Percentiles rank a stretch among this genome's conserved stretches.
Evolutionary conservation across 2,113 vertebrate genomes (phyloP).

Genomic region (Pygoscelis adeliae): DNA sequence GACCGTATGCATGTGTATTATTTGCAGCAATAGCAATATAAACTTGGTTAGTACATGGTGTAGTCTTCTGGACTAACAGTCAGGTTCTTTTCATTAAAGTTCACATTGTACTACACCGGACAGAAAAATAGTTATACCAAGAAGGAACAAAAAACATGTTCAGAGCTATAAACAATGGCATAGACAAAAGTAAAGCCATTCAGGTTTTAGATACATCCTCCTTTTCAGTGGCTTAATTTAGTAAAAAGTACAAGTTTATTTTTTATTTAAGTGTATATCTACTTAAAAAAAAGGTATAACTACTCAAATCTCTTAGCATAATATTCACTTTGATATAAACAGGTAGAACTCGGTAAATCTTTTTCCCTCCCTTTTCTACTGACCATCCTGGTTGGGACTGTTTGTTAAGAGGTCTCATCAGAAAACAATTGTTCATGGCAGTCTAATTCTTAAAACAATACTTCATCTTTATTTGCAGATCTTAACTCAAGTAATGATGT

Average conservation of each 20-base stretch:
- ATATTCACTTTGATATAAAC: neutral
- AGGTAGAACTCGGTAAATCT: slow-evolving; percentile 43
- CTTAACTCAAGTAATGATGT: slow-evolving; percentile 75
- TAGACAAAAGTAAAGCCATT: neutral
- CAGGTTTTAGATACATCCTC: neutral
- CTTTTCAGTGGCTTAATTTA: neutral
- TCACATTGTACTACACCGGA: neutral
- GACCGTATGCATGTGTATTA: neutral
- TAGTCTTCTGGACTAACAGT: neutral
- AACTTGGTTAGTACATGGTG: neutral
- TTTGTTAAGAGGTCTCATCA: slow-evolving; percentile 2
- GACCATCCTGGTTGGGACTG: neutral
- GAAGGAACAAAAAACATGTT: neutral
- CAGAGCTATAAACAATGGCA: neutral
- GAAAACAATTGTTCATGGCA: slow-evolving; percentile 35
- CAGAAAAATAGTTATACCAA: neutral
- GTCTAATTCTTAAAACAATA: slow-evolving; percentile 63
- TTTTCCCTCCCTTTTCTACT: neutral
- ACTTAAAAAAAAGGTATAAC: neutral
- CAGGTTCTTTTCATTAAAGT: neutral
- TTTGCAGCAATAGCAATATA: neutral
- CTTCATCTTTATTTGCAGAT: slow-evolving; percentile 69
- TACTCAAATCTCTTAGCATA: neutral
- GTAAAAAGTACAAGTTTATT: neutral
- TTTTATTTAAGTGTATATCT: neutral